phyloP scores from a whole-genome alignment of 2,888 invertebrate species.

The Eremobia ochroleuca region DNA sequence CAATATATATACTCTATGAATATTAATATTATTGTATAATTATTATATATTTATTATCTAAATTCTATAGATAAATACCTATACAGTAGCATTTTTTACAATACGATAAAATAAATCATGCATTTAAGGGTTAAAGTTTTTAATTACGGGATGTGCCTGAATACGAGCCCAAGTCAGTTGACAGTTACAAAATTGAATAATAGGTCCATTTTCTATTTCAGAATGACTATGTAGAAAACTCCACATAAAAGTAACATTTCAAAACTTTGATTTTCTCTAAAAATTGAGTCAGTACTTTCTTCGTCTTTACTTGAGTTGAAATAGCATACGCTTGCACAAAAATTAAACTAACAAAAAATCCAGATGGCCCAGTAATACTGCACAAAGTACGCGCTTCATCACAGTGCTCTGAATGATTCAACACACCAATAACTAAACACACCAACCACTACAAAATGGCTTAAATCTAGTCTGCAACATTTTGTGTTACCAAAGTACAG shows the following conservation, averaged over 20 bases:
- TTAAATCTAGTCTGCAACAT: too few relatives aligned
- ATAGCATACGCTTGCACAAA: background rate
- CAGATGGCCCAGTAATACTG: constrained; percentile 36
- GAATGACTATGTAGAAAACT: background rate
- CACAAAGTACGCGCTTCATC: constrained; percentile 36
- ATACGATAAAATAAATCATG: too few relatives aligned
- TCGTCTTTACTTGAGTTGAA: background rate
- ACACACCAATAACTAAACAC: constrained; percentile 57
- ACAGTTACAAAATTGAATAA: background rate
- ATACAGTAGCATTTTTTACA: too few relatives aligned
- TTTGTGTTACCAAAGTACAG: too few relatives aligned
- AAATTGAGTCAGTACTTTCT: background rate
- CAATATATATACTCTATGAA: too few relatives aligned
- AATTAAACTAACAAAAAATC: background rate
- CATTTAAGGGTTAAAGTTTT: too few relatives aligned
- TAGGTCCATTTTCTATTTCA: background rate
- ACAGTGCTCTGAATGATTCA: constrained; percentile 70
- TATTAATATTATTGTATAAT: too few relatives aligned
- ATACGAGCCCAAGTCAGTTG: too few relatives aligned
- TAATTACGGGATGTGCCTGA: too few relatives aligned
- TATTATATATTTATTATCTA: too few relatives aligned
- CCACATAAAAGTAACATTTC: background rate
- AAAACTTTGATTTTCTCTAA: background rate
- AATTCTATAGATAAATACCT: too few relatives aligned
- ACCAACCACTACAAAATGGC: too few relatives aligned